A percentile compares a stretch with the other conserved stretches of the same genome.
Conservation (phyloP, 2,113 vertebrate genomes). For the Talpa occidentalis region DNA sequence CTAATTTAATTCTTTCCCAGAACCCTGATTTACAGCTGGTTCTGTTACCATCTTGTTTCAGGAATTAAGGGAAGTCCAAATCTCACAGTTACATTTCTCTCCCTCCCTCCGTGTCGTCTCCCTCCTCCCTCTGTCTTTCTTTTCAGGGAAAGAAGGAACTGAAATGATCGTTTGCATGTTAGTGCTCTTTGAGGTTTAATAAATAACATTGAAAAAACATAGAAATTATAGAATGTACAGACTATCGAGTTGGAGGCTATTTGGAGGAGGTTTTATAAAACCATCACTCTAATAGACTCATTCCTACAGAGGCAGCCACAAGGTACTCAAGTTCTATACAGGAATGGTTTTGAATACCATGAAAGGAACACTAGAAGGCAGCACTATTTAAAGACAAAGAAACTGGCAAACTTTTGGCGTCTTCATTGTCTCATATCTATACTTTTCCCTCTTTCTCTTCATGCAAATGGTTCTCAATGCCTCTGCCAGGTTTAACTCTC, state of each 20-base stretch:
- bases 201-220: not conserved
- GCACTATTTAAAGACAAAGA: not conserved
- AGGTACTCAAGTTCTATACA: not conserved
- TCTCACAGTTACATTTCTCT: not conserved
- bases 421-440: not conserved
- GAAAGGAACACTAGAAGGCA: not conserved
- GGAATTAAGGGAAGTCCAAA: not conserved
- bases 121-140: not conserved
- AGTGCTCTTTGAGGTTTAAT: not conserved
- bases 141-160: not conserved
- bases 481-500: not conserved
- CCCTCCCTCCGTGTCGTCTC: too few relatives aligned
- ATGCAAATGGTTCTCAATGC: not conserved
- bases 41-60: not conserved
- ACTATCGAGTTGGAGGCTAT: not conserved
- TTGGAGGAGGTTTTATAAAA: conserved; percentile 6
- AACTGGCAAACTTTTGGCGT: not conserved
- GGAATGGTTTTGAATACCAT: not conserved
- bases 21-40: not conserved
- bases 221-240: not conserved
- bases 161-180: not conserved
- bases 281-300: not conserved
- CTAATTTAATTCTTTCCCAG: not conserved
- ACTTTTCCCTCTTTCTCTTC: not conserved
- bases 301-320: not conserved